Evolutionary conservation across 2,113 vertebrate species (phyloP).

Genomic region (Gnathonemus longibarbis): DNA sequence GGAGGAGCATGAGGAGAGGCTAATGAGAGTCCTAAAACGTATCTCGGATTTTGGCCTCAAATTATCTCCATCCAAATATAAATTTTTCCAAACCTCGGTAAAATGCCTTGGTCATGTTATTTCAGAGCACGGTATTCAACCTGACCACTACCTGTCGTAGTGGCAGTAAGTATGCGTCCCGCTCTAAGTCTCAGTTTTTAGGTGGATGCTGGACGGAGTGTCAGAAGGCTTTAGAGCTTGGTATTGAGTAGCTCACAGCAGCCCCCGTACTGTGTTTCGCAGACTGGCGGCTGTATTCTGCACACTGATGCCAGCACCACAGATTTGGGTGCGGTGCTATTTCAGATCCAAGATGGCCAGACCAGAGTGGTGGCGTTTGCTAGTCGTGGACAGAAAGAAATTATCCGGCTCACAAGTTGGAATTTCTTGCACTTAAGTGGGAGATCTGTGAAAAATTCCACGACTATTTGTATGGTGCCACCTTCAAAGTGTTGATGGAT

Average conservation of each 20-base stretch:
- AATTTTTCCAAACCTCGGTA: conserved; percentile 18
- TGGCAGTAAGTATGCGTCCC: neutral
- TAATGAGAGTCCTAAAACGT: conserved; percentile 18
- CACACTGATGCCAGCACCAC: conserved; percentile 19
- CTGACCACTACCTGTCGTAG: neutral
- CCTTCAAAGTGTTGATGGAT: neutral
- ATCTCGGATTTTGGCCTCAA: neutral
- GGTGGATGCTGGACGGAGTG: conserved; percentile 6
- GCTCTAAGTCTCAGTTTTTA: neutral
- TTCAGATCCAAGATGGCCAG: conserved; percentile 13
- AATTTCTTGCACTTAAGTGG: conserved; percentile 10
- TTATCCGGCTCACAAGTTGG: conserved; percentile 19
- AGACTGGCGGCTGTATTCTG: conserved; percentile 17
- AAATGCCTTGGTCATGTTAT: neutral
- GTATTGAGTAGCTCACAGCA: conserved; percentile 16
- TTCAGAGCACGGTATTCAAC: neutral
- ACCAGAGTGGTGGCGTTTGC: neutral
- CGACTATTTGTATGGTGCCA: neutral
- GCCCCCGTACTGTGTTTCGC: conserved; percentile 16
- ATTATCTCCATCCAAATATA: conserved; percentile 13
- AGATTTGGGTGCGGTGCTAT: conserved; percentile 2
- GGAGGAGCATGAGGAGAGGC: neutral
- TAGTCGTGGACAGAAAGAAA: conserved; percentile 3
- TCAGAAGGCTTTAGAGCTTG: conserved; percentile 10
- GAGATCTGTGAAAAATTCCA: conserved; percentile 21